Base-by-base conservation (phyloP, 2,797 vertebrate genomes). In the Cetoscarus ocellatus region DNA sequence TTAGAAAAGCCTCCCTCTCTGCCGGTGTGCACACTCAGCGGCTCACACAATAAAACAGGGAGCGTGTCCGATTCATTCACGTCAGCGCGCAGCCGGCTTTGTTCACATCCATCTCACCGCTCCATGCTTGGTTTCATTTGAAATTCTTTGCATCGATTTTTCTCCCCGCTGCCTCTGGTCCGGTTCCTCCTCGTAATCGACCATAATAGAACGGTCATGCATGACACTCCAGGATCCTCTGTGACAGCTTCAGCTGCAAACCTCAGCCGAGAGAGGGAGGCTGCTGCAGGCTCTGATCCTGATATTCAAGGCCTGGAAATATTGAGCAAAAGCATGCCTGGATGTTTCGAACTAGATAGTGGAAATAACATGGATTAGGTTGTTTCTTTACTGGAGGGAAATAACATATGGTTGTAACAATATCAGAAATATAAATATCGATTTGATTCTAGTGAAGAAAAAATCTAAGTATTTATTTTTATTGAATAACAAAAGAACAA, bases 141-240 rank as follows among this genome's bases (percentile, higher is more conserved):
- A 94, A 94, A 95, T 91, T 84, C 83, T 87, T 91, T 55, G 72
- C 82, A 94, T 96, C 82, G 93, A 95, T 97, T 92, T 71, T 82
- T 79, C 72, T 77, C 68, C 88, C 86, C 58, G 52, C 91, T 77
- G 84, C 75, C 68, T 92, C 84, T 45, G 74, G 58, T 73, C 44
- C 12, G 12, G 51, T 64, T 70, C 66, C 58, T 55, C 67, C 84
- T 73, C 48, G 73, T 90, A 88, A 91, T 90, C 77, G 79, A 54
- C 77, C 64, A 60, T 64, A 79, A 86, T 63, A 61, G 80, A 83
- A 88, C 19, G 60, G 27, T 68, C 85, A 82, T 81, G 77, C 86
- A 77, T 91, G 89, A 83, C 83, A 73, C 75, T 65, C 49, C 35
- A 8, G 47, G 70, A 71, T 49, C 83, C 63, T 60, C 65, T 8